These are phyloP conservation scores for Sebastes flavidus DNA, from an alignment of 2,797 vertebrate species.

Conservation along the genomic window DNA sequence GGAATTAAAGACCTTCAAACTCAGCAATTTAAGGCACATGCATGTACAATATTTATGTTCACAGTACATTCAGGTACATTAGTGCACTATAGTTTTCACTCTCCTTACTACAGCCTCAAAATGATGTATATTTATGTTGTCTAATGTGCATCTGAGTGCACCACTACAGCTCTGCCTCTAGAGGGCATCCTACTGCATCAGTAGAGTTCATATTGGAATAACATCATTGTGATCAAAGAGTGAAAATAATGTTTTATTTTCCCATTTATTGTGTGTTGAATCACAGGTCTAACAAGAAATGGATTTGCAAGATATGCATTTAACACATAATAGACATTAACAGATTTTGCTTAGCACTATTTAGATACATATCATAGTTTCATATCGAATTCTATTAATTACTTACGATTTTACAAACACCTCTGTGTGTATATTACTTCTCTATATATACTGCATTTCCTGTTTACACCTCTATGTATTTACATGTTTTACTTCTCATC, in stretches of 20 bases:
- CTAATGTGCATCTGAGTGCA: not conserved
- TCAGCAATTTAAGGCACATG: not conserved
- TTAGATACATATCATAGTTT: not conserved
- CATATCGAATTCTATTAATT: not conserved
- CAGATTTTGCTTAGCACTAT: not conserved
- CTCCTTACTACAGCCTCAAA: not conserved
- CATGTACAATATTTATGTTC: not conserved
- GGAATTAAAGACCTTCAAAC: not conserved
- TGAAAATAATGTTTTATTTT: not conserved
- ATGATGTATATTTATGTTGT: not conserved
- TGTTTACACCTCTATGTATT: too few relatives aligned
- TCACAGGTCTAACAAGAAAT: not conserved
- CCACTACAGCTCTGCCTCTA: not conserved
- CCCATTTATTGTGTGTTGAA: not conserved
- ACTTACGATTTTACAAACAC: too few relatives aligned
- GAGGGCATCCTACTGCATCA: not conserved
- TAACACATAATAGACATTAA: not conserved
- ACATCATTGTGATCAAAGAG: not conserved
- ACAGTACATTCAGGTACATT: not conserved
- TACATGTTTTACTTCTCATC: accelerated
- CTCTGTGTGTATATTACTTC: too few relatives aligned
- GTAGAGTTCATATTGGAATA: not conserved
- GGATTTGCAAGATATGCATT: not conserved
- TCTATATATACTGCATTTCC: too few relatives aligned
- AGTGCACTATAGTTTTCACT: not conserved